Evolutionary conservation across 2,113 vertebrate genomes (phyloP).

Genomic region (Gavialis gangeticus): DNA sequence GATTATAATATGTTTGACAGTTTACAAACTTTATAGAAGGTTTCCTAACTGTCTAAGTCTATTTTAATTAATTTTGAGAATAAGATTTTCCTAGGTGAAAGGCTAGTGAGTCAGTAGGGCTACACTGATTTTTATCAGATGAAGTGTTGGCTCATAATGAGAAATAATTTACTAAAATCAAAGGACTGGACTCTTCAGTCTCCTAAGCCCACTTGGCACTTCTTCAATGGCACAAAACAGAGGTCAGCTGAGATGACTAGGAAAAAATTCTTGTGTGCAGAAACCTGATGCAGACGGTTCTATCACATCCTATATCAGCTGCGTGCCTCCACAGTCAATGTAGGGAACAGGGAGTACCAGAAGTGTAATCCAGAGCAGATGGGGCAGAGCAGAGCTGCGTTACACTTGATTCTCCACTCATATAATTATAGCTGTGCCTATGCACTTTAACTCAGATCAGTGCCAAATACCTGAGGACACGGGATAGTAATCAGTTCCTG

Average conservation of each 20-base stretch:
- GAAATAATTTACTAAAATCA: background rate
- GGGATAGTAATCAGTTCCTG: background rate
- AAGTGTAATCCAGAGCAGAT: accelerated
- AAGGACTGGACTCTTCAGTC: background rate
- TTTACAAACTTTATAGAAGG: slow-evolving; percentile 10
- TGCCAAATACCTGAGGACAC: background rate
- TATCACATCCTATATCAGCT: accelerated
- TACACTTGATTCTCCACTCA: background rate
- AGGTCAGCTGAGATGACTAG: background rate
- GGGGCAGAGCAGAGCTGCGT: background rate
- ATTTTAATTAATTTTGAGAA: slow-evolving; percentile 31
- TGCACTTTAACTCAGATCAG: background rate
- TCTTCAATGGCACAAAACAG: too few relatives aligned
- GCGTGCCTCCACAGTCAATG: background rate
- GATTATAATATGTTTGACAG: background rate
- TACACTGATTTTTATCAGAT: slow-evolving; percentile 20
- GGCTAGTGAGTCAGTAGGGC: slow-evolving; percentile 9
- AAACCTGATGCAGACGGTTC: background rate
- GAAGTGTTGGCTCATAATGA: background rate
- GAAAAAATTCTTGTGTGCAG: background rate
- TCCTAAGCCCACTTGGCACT: background rate
- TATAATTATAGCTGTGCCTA: background rate
- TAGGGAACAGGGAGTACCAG: background rate
- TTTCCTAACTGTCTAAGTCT: slow-evolving; percentile 31
- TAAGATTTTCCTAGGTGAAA: slow-evolving; percentile 21